Evolutionary conservation across 2,113 vertebrate genomes (phyloP), one percentile per base, ranked within the genome.

Genomic region (Prunella fulvescens): DNA sequence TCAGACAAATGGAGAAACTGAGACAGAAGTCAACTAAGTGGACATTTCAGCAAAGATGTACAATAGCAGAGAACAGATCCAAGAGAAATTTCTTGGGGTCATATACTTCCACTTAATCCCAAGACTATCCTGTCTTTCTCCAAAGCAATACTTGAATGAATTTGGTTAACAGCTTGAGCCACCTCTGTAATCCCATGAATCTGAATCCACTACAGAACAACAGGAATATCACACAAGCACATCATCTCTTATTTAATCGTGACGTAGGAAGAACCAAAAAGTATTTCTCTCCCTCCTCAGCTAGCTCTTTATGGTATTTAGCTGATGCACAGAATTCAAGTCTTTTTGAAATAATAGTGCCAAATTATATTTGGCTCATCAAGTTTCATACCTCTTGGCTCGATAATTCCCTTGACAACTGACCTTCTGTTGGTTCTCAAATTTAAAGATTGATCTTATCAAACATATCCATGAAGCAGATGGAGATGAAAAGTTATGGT

Each of bases 361-460:
- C 54, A 83, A 91, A 62, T 91, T 95, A 73, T 90, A 93, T 93
- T 94, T 91, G 91, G 54, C 86, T 96, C 22, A 62, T 81, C 61
- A 64, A 70, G 33, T 81, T 90, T 83, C 82, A 66, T 93, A 83
- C 42, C 67, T 92, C 65, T 79, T 70, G 39, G 40, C 57, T 88
- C 2, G 14, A 73, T 85, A 90, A 51, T 54, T 94, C 58, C 67
- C 81, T 89, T 95, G 85, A 94, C 82, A 94, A 56, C 72, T 95
- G 93, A 94, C 88, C 67, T 95, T 93, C 86, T 91, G 62, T 89
- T 5, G 3, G 22, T 86, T 92, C 61, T 91, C 25, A 14, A 19
- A 81, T 82, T 89, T 92, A 86, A 94, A 93, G 51, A 81, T n/a
- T 66, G 62, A 92, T 92, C 61, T 86, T 89, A 58, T 48, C 31